Conservation (phyloP, 1,140 invertebrate species). For the Pseudachorutes palmiensis region DNA sequence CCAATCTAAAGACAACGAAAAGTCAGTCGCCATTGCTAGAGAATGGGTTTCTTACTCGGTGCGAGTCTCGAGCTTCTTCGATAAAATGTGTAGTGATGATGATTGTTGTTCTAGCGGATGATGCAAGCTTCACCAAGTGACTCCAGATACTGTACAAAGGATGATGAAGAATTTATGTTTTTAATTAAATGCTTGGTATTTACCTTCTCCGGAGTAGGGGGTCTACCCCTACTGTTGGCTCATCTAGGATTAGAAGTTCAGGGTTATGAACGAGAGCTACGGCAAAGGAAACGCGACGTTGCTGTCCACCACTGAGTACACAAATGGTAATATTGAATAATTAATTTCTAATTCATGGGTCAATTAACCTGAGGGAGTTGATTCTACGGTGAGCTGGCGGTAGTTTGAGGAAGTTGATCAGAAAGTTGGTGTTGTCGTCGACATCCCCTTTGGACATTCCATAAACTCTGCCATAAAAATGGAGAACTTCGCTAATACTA, state of each 20-base stretch:
- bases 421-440: conserved; percentile 16
- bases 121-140: conserved; percentile 47
- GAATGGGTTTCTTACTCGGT: conserved; percentile 47
- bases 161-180: conserved; percentile 38
- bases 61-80: conserved; percentile 78
- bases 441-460: conserved; percentile 1
- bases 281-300: conserved; percentile 47
- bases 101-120: conserved; percentile 51
- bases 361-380: conserved; percentile 18
- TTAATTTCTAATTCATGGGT: neutral
- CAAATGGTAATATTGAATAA: conserved; percentile 1
- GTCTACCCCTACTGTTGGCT: conserved; percentile 53
- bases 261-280: conserved; percentile 49
- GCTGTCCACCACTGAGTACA: conserved; percentile 20
- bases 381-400: conserved; percentile 9
- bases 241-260: conserved; percentile 49
- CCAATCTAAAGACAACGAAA: conserved; percentile 61
- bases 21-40: neutral
- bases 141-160: conserved; percentile 44
- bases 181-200: conserved; percentile 26
- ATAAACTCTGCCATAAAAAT: conserved; percentile 21
- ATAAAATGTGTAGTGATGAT: conserved; percentile 91
- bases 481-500: conserved; percentile 22
- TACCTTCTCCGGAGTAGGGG: conserved; percentile 47
- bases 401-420: conserved; percentile 20